A percentile compares a stretch with the other conserved stretches of the same genome.
Evolutionary conservation across 2,113 vertebrate species (phyloP).

Genomic region (Steatornis caripensis): DNA sequence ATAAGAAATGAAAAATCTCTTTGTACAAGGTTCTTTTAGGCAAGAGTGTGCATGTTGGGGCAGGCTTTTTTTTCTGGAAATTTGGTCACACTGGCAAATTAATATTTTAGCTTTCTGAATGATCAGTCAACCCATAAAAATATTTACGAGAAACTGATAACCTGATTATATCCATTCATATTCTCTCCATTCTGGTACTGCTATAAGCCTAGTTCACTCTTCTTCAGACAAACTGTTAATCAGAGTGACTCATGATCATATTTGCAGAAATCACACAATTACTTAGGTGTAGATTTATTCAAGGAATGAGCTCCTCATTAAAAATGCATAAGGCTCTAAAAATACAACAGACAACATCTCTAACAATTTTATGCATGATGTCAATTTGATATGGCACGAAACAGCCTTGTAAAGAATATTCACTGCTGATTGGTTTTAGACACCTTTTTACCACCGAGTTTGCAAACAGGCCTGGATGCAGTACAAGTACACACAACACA

Average conservation of each 20-base stretch:
- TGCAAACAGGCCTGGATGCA: background rate
- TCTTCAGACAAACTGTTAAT: constrained; percentile 22
- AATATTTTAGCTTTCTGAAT: background rate
- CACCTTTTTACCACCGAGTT: background rate
- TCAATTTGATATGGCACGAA: background rate
- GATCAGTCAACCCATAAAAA: background rate
- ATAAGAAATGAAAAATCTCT: background rate
- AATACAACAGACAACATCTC: background rate
- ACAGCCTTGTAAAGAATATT: background rate
- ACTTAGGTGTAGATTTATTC: background rate
- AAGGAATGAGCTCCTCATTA: background rate
- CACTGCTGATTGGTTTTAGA: background rate
- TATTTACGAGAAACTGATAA: constrained; percentile 12
- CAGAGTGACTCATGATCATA: background rate
- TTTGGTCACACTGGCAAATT: background rate
- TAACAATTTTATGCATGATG: background rate
- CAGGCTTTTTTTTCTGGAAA: background rate
- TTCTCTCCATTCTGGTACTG: background rate
- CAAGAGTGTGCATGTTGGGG: background rate
- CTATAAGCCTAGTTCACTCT: background rate
- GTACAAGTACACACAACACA: background rate
- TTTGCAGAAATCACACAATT: background rate
- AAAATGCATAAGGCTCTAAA: background rate
- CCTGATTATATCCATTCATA: background rate
- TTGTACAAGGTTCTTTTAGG: background rate